These are phyloP conservation scores for Leptopilina boulardi DNA, from an alignment of 1,140 invertebrate genomes.

Conservation along the genomic window DNA sequence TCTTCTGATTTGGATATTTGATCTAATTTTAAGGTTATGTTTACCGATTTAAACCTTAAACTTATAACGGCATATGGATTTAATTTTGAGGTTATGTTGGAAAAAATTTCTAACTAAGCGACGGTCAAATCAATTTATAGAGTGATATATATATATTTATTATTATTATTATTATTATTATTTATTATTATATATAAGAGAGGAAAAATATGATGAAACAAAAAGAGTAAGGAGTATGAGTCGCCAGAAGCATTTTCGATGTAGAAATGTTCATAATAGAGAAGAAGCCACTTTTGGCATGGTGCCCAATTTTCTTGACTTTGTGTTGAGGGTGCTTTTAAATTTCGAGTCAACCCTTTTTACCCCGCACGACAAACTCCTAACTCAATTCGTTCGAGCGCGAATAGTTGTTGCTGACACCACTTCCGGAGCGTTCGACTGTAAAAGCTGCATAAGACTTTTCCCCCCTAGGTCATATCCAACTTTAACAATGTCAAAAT, in stretches of 20 bases:
- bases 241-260: background rate
- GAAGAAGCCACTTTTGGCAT: slow-evolving; percentile 12
- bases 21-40: too few relatives aligned
- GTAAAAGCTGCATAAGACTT: background rate
- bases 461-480: background rate
- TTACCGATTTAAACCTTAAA: too few relatives aligned
- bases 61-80: too few relatives aligned
- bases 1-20: too few relatives aligned
- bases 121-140: too few relatives aligned
- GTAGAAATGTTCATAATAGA: background rate
- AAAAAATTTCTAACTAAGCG: too few relatives aligned
- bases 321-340: background rate
- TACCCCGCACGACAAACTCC: background rate
- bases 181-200: too few relatives aligned
- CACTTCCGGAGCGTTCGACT: background rate
- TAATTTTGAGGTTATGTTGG: too few relatives aligned
- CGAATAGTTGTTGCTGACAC: slow-evolving; percentile 6
- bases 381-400: background rate
- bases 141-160: too few relatives aligned
- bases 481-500: background rate
- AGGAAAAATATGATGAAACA: background rate
- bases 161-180: too few relatives aligned
- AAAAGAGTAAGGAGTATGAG: background rate
- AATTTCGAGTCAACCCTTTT: background rate
- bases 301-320: slow-evolving; percentile 1